phyloP scores from a whole-genome alignment of 2,888 invertebrate genomes.

The Caenorhabditis virilis region DNA sequence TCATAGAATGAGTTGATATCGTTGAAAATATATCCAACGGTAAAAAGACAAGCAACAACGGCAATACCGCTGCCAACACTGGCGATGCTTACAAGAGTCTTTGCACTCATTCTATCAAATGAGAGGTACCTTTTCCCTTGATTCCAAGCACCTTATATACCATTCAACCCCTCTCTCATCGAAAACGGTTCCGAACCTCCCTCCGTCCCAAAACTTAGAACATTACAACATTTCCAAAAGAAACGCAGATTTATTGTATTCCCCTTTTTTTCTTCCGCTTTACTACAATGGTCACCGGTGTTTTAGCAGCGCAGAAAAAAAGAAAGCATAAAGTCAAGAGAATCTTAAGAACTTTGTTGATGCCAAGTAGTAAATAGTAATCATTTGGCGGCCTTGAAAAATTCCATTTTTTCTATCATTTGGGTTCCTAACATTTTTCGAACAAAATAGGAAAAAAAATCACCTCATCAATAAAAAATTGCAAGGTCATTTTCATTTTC shows the following conservation, averaged over 20 bases:
- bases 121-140: neutral
- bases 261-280: conserved; percentile 28
- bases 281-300: conserved; percentile 26
- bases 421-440: conserved; percentile 19
- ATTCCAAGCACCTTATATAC: too few relatives aligned
- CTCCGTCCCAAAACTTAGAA: too few relatives aligned
- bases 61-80: conserved; percentile 39
- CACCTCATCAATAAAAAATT: too few relatives aligned
- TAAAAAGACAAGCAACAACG: conserved; percentile 37
- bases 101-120: conserved; percentile 8
- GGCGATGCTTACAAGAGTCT: conserved; percentile 41
- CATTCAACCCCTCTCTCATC: too few relatives aligned
- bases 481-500: conserved; percentile 25
- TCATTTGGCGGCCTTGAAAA: too few relatives aligned
- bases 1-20: conserved; percentile 53
- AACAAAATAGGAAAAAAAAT: neutral
- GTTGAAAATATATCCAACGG: conserved; percentile 47
- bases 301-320: neutral
- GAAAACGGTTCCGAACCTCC: too few relatives aligned
- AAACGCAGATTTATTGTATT: neutral
- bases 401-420: conserved; percentile 26
- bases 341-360: neutral
- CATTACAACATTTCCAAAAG: neutral
- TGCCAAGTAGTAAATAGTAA: too few relatives aligned
- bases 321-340: neutral